Evolutionary conservation across 2,888 invertebrate species (phyloP), one percentile per base, ranked within the genome.

Genomic region (Metellina segmentata): DNA sequence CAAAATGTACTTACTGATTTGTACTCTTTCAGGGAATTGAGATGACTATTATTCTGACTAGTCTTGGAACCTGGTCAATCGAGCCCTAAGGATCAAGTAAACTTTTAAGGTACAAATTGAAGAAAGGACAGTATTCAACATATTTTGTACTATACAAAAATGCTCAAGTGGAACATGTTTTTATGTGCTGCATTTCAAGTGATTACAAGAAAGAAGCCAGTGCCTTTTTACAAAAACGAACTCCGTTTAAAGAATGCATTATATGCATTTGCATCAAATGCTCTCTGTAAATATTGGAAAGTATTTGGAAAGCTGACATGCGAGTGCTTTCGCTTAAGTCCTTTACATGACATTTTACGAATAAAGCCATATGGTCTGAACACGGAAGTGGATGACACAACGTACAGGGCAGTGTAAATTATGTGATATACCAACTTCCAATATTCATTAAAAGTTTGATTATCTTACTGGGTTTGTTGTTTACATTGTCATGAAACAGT

Each of bases 91-190:
- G 85, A 85, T 72, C 85, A 83, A 83, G 83, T 51, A 48, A 83
- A 53, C 20, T 20, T 69, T 77, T 13, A 85, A 75, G 85, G 85
- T 85, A 85, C 85, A 85, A 85, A 85, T 75, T 0, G 34, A 7
- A 48, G 51, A 61, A 70, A 85, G 85, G 85, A 86, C 85, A 86
- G 85, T 86, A 86, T 86, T 86, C 49, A 19, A 8, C 5, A 78
- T 49, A 20, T n/a, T 53, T 78, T 49, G 48, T 69, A 49, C n/a
- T 48, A 7, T 49, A 49, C 51, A 77, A 61, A 8, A 61, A 34
- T 75, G 85, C 85, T 85, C 85, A 85, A 85, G 69, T n/a, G 48
- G 8, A 61, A 83, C 74, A 20, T n/a, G 34, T 85, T 74, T 85
- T 74, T 16, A 74, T 19, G 53, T 52, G 52, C 51, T 13, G 75